Base-by-base conservation (phyloP, 2,888 invertebrate genomes). In the Eupithecia dodoneata region DNA sequence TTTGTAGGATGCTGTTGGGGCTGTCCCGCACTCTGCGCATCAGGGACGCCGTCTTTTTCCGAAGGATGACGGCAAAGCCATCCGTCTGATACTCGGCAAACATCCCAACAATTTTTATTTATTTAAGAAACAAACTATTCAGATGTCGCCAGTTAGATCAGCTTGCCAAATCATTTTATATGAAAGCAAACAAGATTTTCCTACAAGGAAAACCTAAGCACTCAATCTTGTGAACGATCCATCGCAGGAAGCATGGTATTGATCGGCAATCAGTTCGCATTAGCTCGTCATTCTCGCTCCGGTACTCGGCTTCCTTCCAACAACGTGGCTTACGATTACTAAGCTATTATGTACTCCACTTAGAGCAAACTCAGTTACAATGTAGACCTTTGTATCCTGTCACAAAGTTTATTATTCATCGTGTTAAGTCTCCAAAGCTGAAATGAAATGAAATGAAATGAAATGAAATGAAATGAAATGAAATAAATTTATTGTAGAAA, bases 181-280 rank as follows among this genome's bases (percentile, higher is more conserved):
- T 10, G 3, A 3, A 59, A 18, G 7, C 0, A 59, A 59, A 59
- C 59, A 59, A 55, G 55, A 55, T 59, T 59, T 18, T 59, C 10
- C 18, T 59, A 18, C 59, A 9, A 63, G 30, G 63, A 4, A 59
- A 63, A 63, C 30, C 15, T 30, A 73, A 73, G 49, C 18, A 70
- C 12, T 45, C 44, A 71, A 73, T 73, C 59, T 71, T 67, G 67
- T 42, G 4, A 30, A 63, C 63, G 49, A 75, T 72, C 42, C 69
- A 44, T 70, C 52, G 63, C 72, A 67, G 73, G 74, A 78, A 78
- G 72, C 73, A 75, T 45, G 74, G 76, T 76, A 78, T 78, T 76
- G 76, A 76, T 78, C 74, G 76, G 67, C 72, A 76, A 76, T 76
- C 76, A 52, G 67, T 72, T 63, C 75, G 67, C 75, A 74, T 78